phyloP scores from a whole-genome alignment of 1,140 invertebrate species.

The Bombus ignitus region DNA sequence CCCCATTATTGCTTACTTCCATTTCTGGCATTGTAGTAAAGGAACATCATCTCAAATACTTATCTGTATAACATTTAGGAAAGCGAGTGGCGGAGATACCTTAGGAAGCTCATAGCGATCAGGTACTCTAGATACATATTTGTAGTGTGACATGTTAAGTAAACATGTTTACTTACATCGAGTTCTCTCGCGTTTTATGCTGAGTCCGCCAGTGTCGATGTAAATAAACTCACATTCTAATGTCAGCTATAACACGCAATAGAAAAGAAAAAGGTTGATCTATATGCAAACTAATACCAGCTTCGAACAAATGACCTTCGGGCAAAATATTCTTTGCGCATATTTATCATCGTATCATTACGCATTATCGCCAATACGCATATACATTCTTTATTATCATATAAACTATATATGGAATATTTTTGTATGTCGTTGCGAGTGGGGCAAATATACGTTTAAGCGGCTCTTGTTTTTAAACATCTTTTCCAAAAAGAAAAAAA shows the following conservation, averaged over 20 bases:
- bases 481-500: too few species aligned
- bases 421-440: too few species aligned
- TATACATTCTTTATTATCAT: not conserved
- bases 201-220: not conserved
- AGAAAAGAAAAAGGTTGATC: not conserved
- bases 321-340: not conserved
- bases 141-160: not conserved
- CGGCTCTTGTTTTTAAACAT: too few species aligned
- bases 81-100: not conserved
- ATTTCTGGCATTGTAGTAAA: not conserved
- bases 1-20: not conserved
- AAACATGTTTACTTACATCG: not conserved
- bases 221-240: not conserved
- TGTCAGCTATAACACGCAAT: not conserved
- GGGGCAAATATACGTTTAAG: too few species aligned
- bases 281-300: not conserved
- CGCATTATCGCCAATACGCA: not conserved
- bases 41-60: not conserved
- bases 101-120: not conserved
- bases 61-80: not conserved
- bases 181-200: not conserved
- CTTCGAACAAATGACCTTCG: not conserved
- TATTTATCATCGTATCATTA: too few species aligned
- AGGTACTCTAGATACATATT: not conserved
- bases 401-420: too few species aligned